These are phyloP conservation scores for Trinorchestia longiramus DNA, from an alignment of 1,140 invertebrate species.

Conservation along the genomic window DNA sequence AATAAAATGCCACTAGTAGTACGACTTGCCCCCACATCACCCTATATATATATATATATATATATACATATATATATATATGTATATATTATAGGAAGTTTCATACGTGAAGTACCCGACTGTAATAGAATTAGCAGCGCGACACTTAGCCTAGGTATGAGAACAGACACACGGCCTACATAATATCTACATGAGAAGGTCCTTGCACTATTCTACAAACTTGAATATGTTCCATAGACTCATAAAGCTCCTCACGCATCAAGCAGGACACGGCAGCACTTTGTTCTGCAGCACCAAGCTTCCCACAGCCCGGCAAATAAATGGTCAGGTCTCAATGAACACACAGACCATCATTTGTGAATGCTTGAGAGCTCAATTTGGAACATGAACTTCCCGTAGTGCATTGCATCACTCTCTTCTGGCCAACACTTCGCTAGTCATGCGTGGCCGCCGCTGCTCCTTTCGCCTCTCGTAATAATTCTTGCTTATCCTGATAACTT, in stretches of 20 bases:
- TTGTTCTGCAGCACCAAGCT: no score
- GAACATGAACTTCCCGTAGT: neutral
- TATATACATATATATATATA: no score
- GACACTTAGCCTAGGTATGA: neutral
- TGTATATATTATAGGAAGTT: neutral
- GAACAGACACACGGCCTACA: neutral
- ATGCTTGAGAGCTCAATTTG: neutral
- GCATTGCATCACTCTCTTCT: neutral
- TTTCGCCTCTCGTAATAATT: neutral
- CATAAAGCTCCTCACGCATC: neutral
- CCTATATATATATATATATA: no score
- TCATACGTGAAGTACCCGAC: neutral
- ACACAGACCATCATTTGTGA: neutral
- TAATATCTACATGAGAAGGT: neutral
- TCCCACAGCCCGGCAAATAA: neutral
- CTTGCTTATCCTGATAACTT: neutral
- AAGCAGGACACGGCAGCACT: neutral
- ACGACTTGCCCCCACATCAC: no score
- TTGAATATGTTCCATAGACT: neutral
- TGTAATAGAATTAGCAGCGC: neutral
- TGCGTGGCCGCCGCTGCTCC: neutral
- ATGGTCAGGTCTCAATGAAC: neutral
- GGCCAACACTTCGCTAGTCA: neutral
- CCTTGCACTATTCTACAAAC: neutral
- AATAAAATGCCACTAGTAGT: neutral